A percentile compares a stretch with the other conserved stretches of the same genome.
Evolutionary conservation across 2,888 invertebrate species (phyloP).

Genomic region (Cryptocheilus praepositus): DNA sequence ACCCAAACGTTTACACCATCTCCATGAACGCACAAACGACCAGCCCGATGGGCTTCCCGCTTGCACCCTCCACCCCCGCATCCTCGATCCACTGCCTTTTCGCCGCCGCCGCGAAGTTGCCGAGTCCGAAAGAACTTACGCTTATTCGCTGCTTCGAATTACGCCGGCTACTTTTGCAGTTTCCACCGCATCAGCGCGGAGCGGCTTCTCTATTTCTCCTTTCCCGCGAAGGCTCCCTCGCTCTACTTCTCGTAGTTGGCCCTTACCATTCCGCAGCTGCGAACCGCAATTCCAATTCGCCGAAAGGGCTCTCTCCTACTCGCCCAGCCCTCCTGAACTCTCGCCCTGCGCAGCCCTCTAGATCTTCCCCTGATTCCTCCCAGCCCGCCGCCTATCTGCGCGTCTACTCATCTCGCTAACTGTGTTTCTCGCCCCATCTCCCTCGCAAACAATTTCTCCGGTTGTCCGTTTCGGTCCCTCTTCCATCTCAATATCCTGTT

Average conservation of each 20-base stretch:
- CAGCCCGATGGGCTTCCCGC: neutral
- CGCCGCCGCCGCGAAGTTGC: conserved; percentile 13
- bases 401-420: too few relatives aligned
- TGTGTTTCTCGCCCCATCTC: too few relatives aligned
- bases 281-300: conserved; percentile 16
- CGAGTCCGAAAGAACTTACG: conserved; percentile 32
- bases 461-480: conserved; percentile 1
- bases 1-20: neutral
- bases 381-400: too few relatives aligned
- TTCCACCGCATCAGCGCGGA: conserved; percentile 1
- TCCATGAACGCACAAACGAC: too few relatives aligned
- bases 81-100: neutral
- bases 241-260: conserved; percentile 2
- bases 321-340: neutral
- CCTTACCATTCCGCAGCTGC: conserved; percentile 6
- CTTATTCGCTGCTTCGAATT: conserved; percentile 33
- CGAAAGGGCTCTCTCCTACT: conserved; percentile 5
- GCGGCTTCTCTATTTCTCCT: conserved; percentile 3
- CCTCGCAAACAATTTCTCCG: neutral
- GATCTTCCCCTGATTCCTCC: neutral
- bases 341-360: neutral
- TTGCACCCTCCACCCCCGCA: neutral
- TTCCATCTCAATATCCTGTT: neutral
- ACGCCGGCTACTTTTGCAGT: conserved; percentile 22
- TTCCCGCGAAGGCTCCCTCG: neutral